Conservation (phyloP, 2,797 vertebrate genomes). For the Cuculus canorus region DNA sequence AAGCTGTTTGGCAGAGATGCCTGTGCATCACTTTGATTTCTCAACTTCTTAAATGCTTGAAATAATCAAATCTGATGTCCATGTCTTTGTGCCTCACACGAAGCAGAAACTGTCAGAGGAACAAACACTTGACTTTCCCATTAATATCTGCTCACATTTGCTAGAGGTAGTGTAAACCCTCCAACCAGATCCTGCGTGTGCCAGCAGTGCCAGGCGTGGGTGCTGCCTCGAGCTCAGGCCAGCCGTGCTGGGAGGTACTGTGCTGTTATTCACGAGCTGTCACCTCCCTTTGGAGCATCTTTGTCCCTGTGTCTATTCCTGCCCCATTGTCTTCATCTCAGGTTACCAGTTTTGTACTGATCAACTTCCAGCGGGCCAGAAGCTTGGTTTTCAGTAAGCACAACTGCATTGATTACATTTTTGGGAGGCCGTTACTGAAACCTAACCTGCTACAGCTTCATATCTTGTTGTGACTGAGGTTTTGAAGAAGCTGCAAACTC, state of each 20-base stretch:
- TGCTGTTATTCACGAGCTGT: rapidly evolving
- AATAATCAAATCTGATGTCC: background rate
- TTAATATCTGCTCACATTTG: background rate
- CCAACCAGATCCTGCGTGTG: background rate
- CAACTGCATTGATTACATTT: background rate
- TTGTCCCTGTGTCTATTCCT: background rate
- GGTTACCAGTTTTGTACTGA: background rate
- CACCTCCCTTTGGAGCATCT: background rate
- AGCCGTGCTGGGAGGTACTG: background rate
- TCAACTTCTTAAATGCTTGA: background rate
- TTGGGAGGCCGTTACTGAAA: background rate
- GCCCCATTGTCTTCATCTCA: background rate
- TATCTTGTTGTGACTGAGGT: background rate
- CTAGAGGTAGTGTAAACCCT: background rate
- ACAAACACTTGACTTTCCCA: background rate
- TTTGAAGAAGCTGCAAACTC: background rate
- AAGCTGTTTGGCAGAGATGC: background rate
- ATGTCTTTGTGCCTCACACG: background rate
- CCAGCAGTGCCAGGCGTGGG: background rate
- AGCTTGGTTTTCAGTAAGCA: background rate
- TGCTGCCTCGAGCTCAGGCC: background rate
- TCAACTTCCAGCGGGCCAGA: background rate
- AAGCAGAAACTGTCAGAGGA: background rate
- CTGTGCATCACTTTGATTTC: background rate
- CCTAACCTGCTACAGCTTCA: background rate